phyloP scores from a whole-genome alignment of 2,888 invertebrate genomes.

The Agrypnus murinus region DNA sequence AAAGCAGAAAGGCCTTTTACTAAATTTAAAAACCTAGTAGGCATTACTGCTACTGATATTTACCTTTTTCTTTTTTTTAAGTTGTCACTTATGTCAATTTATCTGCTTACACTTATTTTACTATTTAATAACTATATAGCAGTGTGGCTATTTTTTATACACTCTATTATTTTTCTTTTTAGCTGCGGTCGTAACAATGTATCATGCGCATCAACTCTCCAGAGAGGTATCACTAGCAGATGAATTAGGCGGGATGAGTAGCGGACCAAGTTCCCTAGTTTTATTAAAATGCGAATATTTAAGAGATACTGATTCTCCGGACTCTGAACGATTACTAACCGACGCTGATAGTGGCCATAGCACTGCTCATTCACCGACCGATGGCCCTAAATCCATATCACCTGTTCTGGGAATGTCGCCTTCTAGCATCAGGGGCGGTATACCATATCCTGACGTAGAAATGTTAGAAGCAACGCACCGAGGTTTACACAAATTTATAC shows the following conservation, averaged over 20 bases:
- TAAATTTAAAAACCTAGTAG: too few relatives aligned
- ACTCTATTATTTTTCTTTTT: too few relatives aligned
- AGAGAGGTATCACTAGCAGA: constrained; percentile 82
- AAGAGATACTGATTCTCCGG: constrained; percentile 89
- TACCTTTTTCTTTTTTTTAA: too few relatives aligned
- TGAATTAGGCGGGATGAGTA: constrained; percentile 74
- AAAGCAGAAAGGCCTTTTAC: too few relatives aligned
- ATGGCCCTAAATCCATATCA: constrained; percentile 90
- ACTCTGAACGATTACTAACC: constrained; percentile 87
- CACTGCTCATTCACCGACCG: constrained; percentile 90
- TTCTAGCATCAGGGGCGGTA: constrained; percentile 80
- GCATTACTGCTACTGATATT: too few relatives aligned
- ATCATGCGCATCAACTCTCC: constrained; percentile 74
- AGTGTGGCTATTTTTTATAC: too few relatives aligned
- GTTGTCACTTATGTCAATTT: too few relatives aligned
- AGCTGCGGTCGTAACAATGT: constrained; percentile 78
- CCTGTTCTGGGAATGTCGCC: constrained; percentile 72
- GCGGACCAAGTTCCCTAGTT: constrained; percentile 74
- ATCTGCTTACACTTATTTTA: too few relatives aligned
- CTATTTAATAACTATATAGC: too few relatives aligned
- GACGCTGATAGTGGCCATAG: constrained; percentile 93
- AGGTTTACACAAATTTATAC: constrained; percentile 96
- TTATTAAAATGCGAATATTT: constrained; percentile 85
- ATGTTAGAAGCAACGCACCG: constrained; percentile 93
- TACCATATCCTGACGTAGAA: constrained; percentile 79